phyloP scores from a whole-genome alignment of 2,888 invertebrate species.

The Magallana nippona region DNA sequence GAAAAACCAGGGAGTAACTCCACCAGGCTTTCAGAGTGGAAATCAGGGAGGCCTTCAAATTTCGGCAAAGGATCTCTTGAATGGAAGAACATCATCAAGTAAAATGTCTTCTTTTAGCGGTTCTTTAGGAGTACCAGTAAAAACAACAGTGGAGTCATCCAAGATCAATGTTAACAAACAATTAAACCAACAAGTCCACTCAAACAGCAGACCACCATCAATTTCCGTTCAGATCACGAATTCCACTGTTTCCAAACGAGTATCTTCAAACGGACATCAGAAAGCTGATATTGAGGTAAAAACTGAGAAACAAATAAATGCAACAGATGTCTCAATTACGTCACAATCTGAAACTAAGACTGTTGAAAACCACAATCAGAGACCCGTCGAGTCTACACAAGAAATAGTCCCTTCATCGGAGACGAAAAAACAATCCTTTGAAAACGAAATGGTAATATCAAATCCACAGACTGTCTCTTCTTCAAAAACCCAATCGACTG shows the following conservation, averaged over 20 bases:
- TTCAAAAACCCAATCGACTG: no score
- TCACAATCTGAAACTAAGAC: no score
- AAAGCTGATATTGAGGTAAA: neutral
- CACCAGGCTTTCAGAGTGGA: neutral
- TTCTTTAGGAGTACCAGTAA: neutral
- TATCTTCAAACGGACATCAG: constrained; percentile 8
- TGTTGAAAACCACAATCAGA: neutral
- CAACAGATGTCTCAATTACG: no score
- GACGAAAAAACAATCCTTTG: no score
- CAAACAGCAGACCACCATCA: neutral
- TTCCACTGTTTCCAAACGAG: neutral
- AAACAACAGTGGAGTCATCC: neutral
- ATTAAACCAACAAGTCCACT: neutral
- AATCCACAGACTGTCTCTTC: no score
- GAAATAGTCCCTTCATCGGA: no score
- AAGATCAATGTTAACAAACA: neutral
- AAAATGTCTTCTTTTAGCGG: constrained; percentile 24
- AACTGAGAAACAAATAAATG: neutral
- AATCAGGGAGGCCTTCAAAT: neutral
- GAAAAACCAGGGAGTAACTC: neutral
- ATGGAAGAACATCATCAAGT: neutral
- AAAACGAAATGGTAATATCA: no score
- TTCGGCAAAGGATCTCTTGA: neutral
- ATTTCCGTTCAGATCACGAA: neutral
- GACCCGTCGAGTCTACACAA: no score